Conservation (phyloP, 2,113 vertebrate species). For the Caracal caracal region DNA sequence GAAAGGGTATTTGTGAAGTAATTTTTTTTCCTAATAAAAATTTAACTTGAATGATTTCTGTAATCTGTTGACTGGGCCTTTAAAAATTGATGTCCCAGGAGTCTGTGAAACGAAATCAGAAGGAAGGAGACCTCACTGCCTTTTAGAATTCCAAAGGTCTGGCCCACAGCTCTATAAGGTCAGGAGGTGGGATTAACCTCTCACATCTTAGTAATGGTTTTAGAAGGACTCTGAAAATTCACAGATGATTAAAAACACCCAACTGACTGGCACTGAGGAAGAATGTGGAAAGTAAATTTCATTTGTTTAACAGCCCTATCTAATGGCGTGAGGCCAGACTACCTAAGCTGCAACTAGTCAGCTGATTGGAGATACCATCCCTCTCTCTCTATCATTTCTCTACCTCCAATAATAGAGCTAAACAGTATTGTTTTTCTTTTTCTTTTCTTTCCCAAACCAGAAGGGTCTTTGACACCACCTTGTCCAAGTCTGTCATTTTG, state of each 20-base stretch:
- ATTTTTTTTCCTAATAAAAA: slow-evolving; percentile 76
- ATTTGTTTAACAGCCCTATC: slow-evolving; percentile 71
- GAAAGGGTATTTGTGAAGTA: slow-evolving; percentile 62
- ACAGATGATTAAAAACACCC: slow-evolving; percentile 77
- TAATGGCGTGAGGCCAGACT: background rate
- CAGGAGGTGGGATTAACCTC: slow-evolving; percentile 81
- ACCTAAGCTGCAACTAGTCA: background rate
- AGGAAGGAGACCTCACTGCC: slow-evolving; percentile 59
- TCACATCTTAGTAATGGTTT: slow-evolving; percentile 81
- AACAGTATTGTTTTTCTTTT: background rate
- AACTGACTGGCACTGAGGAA: slow-evolving; percentile 54
- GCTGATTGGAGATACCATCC: background rate
- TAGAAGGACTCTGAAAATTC: slow-evolving; percentile 75
- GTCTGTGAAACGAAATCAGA: slow-evolving; percentile 77
- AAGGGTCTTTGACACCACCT: background rate
- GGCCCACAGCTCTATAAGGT: slow-evolving; percentile 74
- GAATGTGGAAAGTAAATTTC: slow-evolving; percentile 67
- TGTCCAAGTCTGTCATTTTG: background rate
- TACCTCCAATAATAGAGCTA: background rate
- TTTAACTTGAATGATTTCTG: slow-evolving; percentile 78
- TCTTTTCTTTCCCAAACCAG: background rate
- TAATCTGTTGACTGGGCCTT: slow-evolving; percentile 80
- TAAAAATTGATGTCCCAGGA: slow-evolving; percentile 82
- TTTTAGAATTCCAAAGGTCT: slow-evolving; percentile 81
- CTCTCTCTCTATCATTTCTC: background rate